Evolutionary conservation across 2,888 invertebrate species (phyloP).

Genomic region (Clistopyga incitator): DNA sequence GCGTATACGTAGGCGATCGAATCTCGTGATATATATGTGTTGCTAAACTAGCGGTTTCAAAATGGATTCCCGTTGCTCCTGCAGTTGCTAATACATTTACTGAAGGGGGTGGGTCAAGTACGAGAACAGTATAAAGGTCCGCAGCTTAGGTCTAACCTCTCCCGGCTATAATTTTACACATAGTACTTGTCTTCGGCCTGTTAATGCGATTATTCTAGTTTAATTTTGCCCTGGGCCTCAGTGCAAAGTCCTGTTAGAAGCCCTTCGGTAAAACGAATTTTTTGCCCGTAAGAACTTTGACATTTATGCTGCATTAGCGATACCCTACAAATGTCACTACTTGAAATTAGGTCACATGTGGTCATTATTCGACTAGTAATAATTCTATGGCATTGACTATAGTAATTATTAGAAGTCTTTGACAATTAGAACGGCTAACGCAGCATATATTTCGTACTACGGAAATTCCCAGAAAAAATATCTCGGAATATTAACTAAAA

Average conservation of each 20-base stretch:
- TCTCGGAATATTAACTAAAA: too few species aligned
- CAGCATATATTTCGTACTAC: too few species aligned
- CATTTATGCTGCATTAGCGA: background rate
- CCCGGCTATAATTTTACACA: constrained; percentile 3
- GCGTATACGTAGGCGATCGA: constrained; percentile 43
- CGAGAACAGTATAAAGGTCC: background rate
- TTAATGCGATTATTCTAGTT: constrained; percentile 34
- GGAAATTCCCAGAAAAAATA: too few species aligned
- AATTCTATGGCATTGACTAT: too few species aligned
- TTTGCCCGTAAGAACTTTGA: background rate
- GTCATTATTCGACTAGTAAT: background rate
- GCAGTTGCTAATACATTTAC: background rate
- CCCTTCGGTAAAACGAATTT: constrained; percentile 33
- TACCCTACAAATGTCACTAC: background rate
- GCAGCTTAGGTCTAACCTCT: background rate
- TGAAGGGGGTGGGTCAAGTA: background rate
- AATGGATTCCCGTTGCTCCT: constrained; percentile 39
- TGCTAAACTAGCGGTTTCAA: constrained; percentile 52
- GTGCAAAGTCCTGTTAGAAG: constrained; percentile 14
- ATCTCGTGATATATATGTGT: constrained; percentile 44
- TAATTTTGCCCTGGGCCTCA: constrained; percentile 39
- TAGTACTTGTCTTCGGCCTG: background rate
- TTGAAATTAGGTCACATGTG: background rate
- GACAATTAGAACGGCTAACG: too few species aligned
- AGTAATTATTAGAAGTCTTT: too few species aligned